Evolutionary conservation across 2,797 vertebrate species (phyloP), one percentile per base, ranked within the genome.

Genomic region (Pristis pectinata): DNA sequence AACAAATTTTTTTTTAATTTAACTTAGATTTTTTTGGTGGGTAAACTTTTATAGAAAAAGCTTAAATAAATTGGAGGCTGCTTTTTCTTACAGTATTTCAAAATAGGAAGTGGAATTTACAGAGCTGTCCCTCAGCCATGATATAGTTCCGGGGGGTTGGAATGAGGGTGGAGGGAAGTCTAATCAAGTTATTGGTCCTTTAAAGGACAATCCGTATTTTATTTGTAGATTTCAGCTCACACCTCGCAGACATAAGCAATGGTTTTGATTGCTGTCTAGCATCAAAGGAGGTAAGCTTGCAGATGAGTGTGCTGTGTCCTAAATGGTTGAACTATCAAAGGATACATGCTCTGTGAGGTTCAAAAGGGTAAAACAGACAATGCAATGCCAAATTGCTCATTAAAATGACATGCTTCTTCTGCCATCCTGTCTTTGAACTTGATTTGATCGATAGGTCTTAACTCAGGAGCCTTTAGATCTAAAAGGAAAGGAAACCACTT

Each of bases 271-370:
- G 87, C 87, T 91, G 59, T 61, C 87, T 4, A 67, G n/a, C 87
- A 41, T 91, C 87, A 91, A 91, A 67, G 87, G 64, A 91, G 64
- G n/a, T 9, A 67, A 24, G 87, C n/a, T 91, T 91, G 22, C 87
- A 64, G 87, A 91, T 91, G 59, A 91, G 87, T 67, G 34, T 64
- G 7, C 22, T 41, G 1, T 61, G n/a, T 67, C 87, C 87, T 91
- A 91, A 91, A 67, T 27, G 87, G 87, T 41, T 91, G 87, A 91
- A 19, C 59, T 67, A 91, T 91, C 87, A 91, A 91, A 91, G 59
- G 59, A 67, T 91, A 64, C 61, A 67, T 41, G 61, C 61, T 91
- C 59, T 67, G 19, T 41, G 87, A 91, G 59, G 87, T 91, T 91
- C 87, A 67, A 91, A 91, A 67, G 87, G 61, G 59, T 67, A 91